Evolutionary conservation across 2,888 invertebrate genomes (phyloP), one percentile per base, ranked within the genome.

Genomic region (Mesopsocus fuscifrons): DNA sequence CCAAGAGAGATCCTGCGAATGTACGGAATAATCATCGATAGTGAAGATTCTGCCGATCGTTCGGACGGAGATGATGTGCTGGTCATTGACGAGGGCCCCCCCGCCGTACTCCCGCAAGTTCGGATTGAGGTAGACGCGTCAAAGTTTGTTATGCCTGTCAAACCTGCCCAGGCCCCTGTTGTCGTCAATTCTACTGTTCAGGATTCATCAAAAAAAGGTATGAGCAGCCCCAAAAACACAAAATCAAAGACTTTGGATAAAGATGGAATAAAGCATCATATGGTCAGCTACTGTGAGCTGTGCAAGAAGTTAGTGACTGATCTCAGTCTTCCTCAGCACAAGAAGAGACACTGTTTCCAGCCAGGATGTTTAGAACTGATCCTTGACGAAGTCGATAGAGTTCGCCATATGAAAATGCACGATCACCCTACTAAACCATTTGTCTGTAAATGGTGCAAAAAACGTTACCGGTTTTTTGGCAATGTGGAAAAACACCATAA

Each of bases 361-460:
- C n/a, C 5, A 38, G 20, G 38, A 13, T 38, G 38, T 20, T 11
- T 20, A 20, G 38, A 38, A 18, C 5, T 18, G n/a, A 38, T 38
- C 11, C 18, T 18, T 18, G 20, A 15, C 38, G 38, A 38, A 38
- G 5, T n/a, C 11, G 38, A 38, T 3, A 3, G 38, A 5, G 38
- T 3, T n/a, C 17, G n/a, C 9, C 38, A 38, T 11, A 38, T 18
- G 11, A 38, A 38, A 38, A 17, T 18, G 5, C 38, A 38, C 11
- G 38, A 38, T 38, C 38, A 38, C 18, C 38, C 38, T 17, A 17
- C 21, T 9, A 38, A 38, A 11, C 38, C 38, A 6, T 38, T 38
- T n/a, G n/a, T 18, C n/a, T 38, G 38, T 17, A 38, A 38, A 20
- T 38, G 4, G 15, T 38, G 38, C 20, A 38, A 38, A 38, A 38